A percentile compares a stretch with the other conserved stretches of the same genome.
phyloP scores from a whole-genome alignment of 2,888 invertebrate species.

The Cremastinae sp. region DNA sequence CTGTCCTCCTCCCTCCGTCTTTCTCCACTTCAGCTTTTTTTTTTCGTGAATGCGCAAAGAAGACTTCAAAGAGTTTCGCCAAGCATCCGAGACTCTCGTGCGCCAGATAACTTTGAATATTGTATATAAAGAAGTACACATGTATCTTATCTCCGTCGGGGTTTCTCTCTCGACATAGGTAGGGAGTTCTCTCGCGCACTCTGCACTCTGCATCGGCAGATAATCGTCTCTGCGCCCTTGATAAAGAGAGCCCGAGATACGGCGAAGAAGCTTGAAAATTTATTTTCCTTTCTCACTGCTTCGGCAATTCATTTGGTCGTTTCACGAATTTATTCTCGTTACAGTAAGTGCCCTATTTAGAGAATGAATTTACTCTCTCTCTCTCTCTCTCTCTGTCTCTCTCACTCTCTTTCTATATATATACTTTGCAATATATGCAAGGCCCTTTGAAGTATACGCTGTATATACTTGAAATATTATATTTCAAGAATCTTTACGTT shows the following conservation, averaged over 20 bases:
- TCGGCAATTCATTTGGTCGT: constrained; percentile 37
- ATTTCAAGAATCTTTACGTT: constrained; percentile 31
- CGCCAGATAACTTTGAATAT: constrained; percentile 33
- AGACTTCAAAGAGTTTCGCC: constrained; percentile 50
- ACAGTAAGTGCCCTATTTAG: constrained; percentile 57
- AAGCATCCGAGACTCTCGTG: constrained; percentile 24
- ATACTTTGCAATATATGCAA: constrained; percentile 33
- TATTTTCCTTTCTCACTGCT: constrained; percentile 22
- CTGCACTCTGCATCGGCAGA: constrained; percentile 49
- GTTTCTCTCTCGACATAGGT: constrained; percentile 29
- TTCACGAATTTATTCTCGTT: constrained; percentile 60
- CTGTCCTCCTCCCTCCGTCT: neutral
- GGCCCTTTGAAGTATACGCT: constrained; percentile 44
- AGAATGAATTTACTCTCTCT: constrained; percentile 16
- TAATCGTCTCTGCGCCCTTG: constrained; percentile 36
- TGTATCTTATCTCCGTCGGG: constrained; percentile 4
- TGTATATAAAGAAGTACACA: constrained; percentile 15
- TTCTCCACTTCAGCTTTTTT: constrained; percentile 10
- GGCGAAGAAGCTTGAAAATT: constrained; percentile 4
- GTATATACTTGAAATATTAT: constrained; percentile 6
- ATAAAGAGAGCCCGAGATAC: constrained; percentile 13
- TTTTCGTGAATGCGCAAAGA: constrained; percentile 12
- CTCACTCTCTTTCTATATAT: too few relatives aligned
- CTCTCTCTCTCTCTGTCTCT: too few relatives aligned
- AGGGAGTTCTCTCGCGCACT: constrained; percentile 20